These are phyloP conservation scores for Rhea americana DNA, from an alignment of 2,113 vertebrate species.

Conservation along the genomic window DNA sequence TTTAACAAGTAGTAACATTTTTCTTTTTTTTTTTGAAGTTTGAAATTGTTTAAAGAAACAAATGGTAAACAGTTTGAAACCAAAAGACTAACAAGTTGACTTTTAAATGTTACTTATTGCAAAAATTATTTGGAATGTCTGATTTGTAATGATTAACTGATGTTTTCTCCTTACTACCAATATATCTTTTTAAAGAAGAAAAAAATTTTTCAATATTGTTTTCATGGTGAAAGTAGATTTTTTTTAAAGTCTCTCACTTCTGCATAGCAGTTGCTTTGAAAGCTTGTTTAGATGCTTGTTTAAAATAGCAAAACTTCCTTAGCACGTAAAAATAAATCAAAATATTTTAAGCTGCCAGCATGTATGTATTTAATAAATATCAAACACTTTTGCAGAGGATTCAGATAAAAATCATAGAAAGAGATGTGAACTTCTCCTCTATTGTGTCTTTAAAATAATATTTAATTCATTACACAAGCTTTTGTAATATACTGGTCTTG, in stretches of 20 bases:
- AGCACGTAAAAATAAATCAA: constrained; percentile 11
- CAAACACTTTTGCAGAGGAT: background rate
- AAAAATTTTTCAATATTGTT: background rate
- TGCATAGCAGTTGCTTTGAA: constrained; percentile 31
- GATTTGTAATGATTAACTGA: constrained; percentile 45
- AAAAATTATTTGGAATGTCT: constrained; percentile 56
- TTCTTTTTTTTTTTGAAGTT: background rate
- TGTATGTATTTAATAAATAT: constrained; percentile 3
- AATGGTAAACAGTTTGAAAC: constrained; percentile 41
- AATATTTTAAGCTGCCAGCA: background rate
- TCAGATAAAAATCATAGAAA: background rate
- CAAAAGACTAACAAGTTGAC: constrained; percentile 22
- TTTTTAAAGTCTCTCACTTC: constrained; percentile 25
- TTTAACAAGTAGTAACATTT: constrained; percentile 24
- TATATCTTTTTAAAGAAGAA: background rate
- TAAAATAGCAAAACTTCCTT: constrained; percentile 25
- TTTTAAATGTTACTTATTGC: constrained; percentile 52
- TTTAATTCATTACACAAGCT: background rate
- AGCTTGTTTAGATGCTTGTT: constrained; percentile 22
- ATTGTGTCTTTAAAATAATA: background rate
- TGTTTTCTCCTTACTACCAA: constrained; percentile 34
- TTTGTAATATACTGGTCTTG: constrained; percentile 13
- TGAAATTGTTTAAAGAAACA: constrained; percentile 33
- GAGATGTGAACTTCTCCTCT: background rate
- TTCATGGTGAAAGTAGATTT: background rate